Evolutionary conservation across 2,888 invertebrate species (phyloP), one percentile per base, ranked within the genome.

Genomic region (Sphecodes monilicornis): DNA sequence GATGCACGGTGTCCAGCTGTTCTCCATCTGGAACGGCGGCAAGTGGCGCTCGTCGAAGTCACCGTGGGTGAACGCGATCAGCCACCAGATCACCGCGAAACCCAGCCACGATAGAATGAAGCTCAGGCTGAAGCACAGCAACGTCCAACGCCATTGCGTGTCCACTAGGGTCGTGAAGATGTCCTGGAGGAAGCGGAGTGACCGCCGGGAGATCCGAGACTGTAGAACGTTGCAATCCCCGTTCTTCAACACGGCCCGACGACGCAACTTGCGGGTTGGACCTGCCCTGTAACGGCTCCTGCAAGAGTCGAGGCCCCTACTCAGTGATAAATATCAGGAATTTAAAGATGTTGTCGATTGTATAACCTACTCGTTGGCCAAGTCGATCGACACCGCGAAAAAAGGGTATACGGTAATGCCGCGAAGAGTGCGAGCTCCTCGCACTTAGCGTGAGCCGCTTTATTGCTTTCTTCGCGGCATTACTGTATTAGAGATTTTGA

Each of bases 171-270:
- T 98, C 41, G 98, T 97, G 95, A 98, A 98, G 95, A 95, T 95
- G 92, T 70, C 96, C 94, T 97, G 97, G 75, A 97, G 96, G 92
- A 97, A 98, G 69, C 97, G 97, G 85, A 98, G 94, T 68, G 97
- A 96, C 66, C 97, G 96, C 90, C 98, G 97, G 72, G 98, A 97
- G 93, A 99, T 97, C 92, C 96, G 96, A 84, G 98, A 98, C 94
- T 98, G 98, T 90, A 98, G 96, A 83, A 99, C 98, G 95, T 99
- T 99, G 95, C 98, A 98, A 93, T 99, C 98, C 72, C 99, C 99
- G 95, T 98, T 99, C 95, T 99, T 99, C 93, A 98, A 97, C 78
- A 99, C 97, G 1, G 99, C 98, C 43, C 99, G 96, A 86, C 97
- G 96, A 68, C 98, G 97, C 76, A 97, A 96, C 93, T 97, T 97